Percentiles rank a stretch among this genome's conserved stretches.
Evolutionary conservation across 2,888 invertebrate species (phyloP).

Genomic region (Drosophila paramelanica): DNA sequence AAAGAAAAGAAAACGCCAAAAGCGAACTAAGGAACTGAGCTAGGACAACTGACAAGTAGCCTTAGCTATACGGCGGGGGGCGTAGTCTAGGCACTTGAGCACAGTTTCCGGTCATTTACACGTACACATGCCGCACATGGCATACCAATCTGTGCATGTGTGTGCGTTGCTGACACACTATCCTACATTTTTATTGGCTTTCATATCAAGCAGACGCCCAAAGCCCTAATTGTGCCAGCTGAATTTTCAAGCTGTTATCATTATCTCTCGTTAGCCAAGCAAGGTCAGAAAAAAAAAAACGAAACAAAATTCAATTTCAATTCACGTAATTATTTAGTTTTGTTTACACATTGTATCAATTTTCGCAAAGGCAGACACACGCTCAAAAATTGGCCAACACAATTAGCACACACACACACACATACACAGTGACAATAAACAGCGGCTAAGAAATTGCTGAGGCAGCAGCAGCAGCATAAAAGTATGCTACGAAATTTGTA

Average conservation of each 20-base stretch:
- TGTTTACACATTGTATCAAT: conserved; percentile 68
- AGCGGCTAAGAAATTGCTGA: conserved; percentile 69
- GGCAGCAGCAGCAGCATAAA: conserved; percentile 62
- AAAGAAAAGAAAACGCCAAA: conserved; percentile 6
- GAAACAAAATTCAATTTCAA: conserved; percentile 51
- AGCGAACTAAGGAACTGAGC: conserved; percentile 13
- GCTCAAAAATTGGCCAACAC: conserved; percentile 58
- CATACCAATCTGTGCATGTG: conserved; percentile 41
- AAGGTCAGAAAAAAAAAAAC: no score
- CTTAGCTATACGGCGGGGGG: conserved; percentile 24
- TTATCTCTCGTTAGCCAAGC: conserved; percentile 22
- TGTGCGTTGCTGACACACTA: conserved; percentile 73
- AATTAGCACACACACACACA: conserved; percentile 41
- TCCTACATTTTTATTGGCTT: conserved; percentile 80
- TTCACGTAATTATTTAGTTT: conserved; percentile 64
- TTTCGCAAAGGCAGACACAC: conserved; percentile 36
- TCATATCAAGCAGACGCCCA: conserved; percentile 32
- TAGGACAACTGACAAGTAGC: conserved; percentile 54
- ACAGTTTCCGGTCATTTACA: conserved; percentile 83
- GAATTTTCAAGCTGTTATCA: conserved; percentile 37
- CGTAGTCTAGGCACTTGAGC: conserved; percentile 66
- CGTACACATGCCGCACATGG: conserved; percentile 64
- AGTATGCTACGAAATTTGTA: conserved; percentile 71
- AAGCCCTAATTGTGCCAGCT: conserved; percentile 41
- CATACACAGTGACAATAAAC: conserved; percentile 22